Base-by-base conservation (phyloP, 2,113 vertebrate species). In the Strigops habroptila region DNA sequence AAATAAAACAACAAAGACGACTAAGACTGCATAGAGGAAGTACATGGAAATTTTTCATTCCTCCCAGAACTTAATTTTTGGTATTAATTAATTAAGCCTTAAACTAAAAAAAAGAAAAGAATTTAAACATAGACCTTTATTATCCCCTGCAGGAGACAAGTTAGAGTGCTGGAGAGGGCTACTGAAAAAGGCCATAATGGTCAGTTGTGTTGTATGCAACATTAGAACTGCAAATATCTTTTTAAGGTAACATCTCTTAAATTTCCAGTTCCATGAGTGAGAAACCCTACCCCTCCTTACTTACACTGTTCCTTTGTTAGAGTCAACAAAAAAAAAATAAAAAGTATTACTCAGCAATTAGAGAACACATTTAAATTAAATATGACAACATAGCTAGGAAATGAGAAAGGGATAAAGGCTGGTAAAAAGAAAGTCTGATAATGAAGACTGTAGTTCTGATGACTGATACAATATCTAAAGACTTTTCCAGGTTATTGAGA, bases 301-400 rank as follows among this genome's bases (percentile, higher is more conserved):
- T 69, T 73, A 30, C 41, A 59, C 18, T 57, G 7, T 63, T 52
- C 68, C 57, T 93, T 69, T 73, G 39, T 69, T 71, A 95, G 9
- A 53, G 41, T 71, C 2, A 76, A 70, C n/a, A 49, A 76, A 44
- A 64, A 57, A 76, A 48, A 64, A n/a, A n/a, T n/a, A n/a, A 81
- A 41, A 9, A 31, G 8, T 28, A 48, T 96, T 91, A 69, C 78
- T 94, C 94, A 93, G 55, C 57, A 91, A 85, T 55, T 86, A 63
- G 18, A 46, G 51, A 83, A 74, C 30, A 82, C 9, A 82, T 48
- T 91, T 84, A 91, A 92, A 91, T 95, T 71, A 93, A 93, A 94
- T 74, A 74, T 68, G 59, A 71, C 68, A 90, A 85, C 11, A 76
- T 24, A 69, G 44, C 43, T 84, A 79, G 59, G 65, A 91, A 91